Evolutionary conservation across 2,888 invertebrate species (phyloP), one percentile per base, ranked within the genome.

Genomic region (Willowsia nigromaculata): DNA sequence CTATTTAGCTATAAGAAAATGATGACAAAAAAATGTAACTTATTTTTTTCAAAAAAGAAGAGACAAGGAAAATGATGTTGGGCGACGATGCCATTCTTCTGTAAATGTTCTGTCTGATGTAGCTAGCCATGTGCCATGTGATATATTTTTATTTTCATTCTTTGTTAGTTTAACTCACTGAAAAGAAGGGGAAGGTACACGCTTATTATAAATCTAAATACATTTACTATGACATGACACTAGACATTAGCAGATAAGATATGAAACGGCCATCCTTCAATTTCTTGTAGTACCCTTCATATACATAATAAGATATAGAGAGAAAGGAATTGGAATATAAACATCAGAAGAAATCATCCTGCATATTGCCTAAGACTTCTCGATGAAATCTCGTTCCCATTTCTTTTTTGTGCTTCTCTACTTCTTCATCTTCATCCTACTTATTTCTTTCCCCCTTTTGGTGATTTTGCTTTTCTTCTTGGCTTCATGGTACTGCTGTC

Each of bases 331-430:
- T 18, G 78, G 53, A 78, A 53, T 43, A 56, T 37, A 53, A 56
- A 78, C 33, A 11, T 50, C 56, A 22, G 15, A 80, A 78, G 78
- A 40, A 50, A 68, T 65, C 68, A 68, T 68, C 11, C 56, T 40
- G 71, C 56, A 84, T 84, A 84, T 83, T 88, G 47, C 82, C 83
- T 88, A 88, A 82, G 88, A 76, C 25, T 80, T 85, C 68, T 80
- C 80, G 50, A 62, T 56, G 65, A 86, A 86, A 76, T 76, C 85
- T 85, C 78, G 25, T 59, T 59, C 76, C 22, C 22, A 40, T 50
- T 62, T 76, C 65, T 78, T 85, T 78, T 85, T 76, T 76, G 18
- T 74, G 33, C 15, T 81, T 37, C 15, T 40, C 37, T 84, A 50
- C 22, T 83, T 68, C 53, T 76, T 65, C 50, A 25, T 65, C 53